Base-by-base conservation (phyloP, 2,888 invertebrate species). In the Troglohyphantes excavatus region DNA sequence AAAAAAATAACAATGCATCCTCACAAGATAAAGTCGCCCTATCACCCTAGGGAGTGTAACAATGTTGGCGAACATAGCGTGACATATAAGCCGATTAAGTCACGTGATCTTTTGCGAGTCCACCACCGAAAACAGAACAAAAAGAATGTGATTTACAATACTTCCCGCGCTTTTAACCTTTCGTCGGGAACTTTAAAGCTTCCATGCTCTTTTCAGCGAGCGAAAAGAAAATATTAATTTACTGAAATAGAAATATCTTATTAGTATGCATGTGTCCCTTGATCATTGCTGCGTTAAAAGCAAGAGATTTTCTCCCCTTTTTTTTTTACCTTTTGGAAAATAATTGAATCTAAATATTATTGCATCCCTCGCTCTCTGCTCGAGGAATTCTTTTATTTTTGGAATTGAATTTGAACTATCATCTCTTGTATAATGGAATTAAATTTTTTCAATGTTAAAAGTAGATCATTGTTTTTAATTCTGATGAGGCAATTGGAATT, bases 171-270 rank as follows among this genome's bases (percentile, higher is more conserved):
- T n/a, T 1, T 9, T 39, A 53, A n/a, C 17, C 53, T 13, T 53
- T 53, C 53, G n/a, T n/a, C 17, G 13, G 53, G 17, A 78, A 78
- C 43, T 63, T 78, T 78, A 78, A 78, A 78, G 65, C 78, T 78
- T 65, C 78, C 39, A 75, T 61, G 59, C 33, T 9, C 9, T 33
- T 9, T 3, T 6, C 9, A 53, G 17, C 17, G n/a, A 53, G 17
- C 5, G 17, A 53, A 53, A 53, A 53, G 6, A 53, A 53, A 53
- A 53, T 53, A 53, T 53, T 53, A 53, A 53, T 53, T 53, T 53
- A n/a, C 53, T 53, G 17, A 53, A 13, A 53, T 53, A 53, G 17
- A 53, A 53, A 53, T 53, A 53, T 2, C 53, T 53, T 53, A 53
- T 53, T 53, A 53, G 53, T n/a, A n/a, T 53, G n/a, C 53, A 53